Evolutionary conservation across 2,797 vertebrate genomes (phyloP).

Genomic region (Malacoraja senta): DNA sequence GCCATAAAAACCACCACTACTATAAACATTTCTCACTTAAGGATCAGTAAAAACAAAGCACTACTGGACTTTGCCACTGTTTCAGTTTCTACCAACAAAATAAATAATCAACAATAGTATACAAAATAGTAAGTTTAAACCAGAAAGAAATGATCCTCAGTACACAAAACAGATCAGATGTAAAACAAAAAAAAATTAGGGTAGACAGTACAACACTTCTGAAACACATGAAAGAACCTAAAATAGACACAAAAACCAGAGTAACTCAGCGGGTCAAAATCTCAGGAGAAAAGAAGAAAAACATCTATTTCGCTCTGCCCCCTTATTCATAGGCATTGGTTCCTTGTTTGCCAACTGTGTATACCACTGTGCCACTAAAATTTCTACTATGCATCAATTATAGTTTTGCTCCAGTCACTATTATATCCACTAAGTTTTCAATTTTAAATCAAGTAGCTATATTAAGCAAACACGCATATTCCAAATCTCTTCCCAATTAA

Average conservation of each 20-base stretch:
- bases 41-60: not conserved
- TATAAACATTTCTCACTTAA: not conserved
- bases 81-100: not conserved
- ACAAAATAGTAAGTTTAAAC: not conserved
- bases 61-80: not conserved
- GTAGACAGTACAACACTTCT: not conserved
- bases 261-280: no score
- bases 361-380: not conserved
- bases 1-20: not conserved
- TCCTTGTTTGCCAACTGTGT: not conserved
- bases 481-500: not conserved
- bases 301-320: no score
- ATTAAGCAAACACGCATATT: not conserved
- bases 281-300: no score
- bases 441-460: not conserved
- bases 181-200: not conserved
- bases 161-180: not conserved
- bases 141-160: no score
- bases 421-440: not conserved
- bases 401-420: not conserved
- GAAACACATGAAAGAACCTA: no score
- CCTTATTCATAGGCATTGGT: not conserved
- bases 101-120: not conserved
- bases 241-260: no score
- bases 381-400: not conserved